Evolutionary conservation across 1,140 invertebrate species (phyloP).

Genomic region (Penaeus vannamei): DNA sequence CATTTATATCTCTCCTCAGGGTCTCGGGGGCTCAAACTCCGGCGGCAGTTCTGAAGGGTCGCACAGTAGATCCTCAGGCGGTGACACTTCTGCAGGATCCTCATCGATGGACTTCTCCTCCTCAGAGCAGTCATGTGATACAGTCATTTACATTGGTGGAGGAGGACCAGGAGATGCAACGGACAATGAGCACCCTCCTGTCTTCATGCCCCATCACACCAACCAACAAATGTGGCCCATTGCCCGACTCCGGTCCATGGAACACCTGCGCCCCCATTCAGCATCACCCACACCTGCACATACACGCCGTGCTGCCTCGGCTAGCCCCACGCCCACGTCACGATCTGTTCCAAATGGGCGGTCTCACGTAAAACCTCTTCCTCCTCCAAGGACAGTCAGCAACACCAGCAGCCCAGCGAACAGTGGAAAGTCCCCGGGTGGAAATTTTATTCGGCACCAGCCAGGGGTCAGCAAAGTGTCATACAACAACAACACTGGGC

Average conservation of each 20-base stretch:
- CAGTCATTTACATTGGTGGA: constrained; percentile 93
- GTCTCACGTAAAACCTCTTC: constrained; percentile 57
- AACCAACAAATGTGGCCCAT: constrained; percentile 61
- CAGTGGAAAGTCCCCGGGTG: constrained; percentile 49
- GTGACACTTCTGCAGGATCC: constrained; percentile 72
- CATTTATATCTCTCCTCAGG: constrained; percentile 44
- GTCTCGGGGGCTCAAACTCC: constrained; percentile 72
- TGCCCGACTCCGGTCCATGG: constrained; percentile 63
- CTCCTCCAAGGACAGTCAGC: constrained; percentile 66
- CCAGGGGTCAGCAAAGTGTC: constrained; percentile 65
- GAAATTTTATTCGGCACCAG: constrained; percentile 65
- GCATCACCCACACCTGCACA: constrained; percentile 62
- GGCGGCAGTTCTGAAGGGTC: constrained; percentile 72
- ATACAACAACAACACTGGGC: constrained; percentile 47
- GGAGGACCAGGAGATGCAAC: constrained; percentile 85
- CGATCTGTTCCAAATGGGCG: constrained; percentile 66
- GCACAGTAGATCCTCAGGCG: constrained; percentile 58
- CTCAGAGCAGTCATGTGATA: constrained; percentile 93
- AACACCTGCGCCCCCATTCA: constrained; percentile 65
- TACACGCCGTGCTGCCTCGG: constrained; percentile 61
- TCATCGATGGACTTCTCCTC: constrained; percentile 92
- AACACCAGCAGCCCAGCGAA: constrained; percentile 41
- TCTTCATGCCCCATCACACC: constrained; percentile 67
- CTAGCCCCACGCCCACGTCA: constrained; percentile 67
- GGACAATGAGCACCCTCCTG: constrained; percentile 87